Evolutionary conservation across 1,140 invertebrate species (phyloP).

Genomic region (Heliconius hermathena): DNA sequence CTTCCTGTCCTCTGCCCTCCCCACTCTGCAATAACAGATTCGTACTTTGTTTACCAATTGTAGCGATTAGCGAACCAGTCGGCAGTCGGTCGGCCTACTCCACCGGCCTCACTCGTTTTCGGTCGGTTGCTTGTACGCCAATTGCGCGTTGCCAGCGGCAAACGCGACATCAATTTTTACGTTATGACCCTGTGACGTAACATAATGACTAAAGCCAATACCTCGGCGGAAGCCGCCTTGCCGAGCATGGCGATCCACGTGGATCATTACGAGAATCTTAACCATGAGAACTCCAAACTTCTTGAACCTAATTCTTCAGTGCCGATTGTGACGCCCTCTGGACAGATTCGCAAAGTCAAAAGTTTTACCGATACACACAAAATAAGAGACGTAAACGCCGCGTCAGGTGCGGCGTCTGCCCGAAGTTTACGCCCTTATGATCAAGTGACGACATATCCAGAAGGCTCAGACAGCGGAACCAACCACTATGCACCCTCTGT

Average conservation of each 20-base stretch:
- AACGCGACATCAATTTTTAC: constrained; percentile 67
- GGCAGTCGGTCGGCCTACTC: constrained; percentile 67
- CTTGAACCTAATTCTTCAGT: constrained; percentile 58
- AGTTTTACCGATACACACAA: constrained; percentile 74
- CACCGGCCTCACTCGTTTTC: constrained; percentile 64
- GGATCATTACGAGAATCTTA: constrained; percentile 65
- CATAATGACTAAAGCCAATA: constrained; percentile 74
- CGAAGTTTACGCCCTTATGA: constrained; percentile 75
- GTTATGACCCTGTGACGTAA: constrained; percentile 77
- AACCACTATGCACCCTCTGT: constrained; percentile 84
- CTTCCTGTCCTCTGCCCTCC: constrained; percentile 57
- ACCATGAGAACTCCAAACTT: constrained; percentile 64
- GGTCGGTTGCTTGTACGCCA: constrained; percentile 58
- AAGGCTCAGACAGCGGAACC: constrained; percentile 77
- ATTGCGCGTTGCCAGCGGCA: constrained; percentile 68
- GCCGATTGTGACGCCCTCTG: constrained; percentile 71
- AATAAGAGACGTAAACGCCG: constrained; percentile 71
- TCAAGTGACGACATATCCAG: constrained; percentile 67
- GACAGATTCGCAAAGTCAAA: constrained; percentile 77
- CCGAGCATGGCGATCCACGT: constrained; percentile 70
- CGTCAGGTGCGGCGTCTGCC: constrained; percentile 73
- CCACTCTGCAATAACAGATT: constrained; percentile 65
- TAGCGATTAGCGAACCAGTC: constrained; percentile 72
- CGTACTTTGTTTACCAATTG: constrained; percentile 79
- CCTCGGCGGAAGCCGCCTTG: constrained; percentile 66